These are phyloP conservation scores for Pogona vitticeps DNA, from an alignment of 2,113 vertebrate species.

Conservation along the genomic window DNA sequence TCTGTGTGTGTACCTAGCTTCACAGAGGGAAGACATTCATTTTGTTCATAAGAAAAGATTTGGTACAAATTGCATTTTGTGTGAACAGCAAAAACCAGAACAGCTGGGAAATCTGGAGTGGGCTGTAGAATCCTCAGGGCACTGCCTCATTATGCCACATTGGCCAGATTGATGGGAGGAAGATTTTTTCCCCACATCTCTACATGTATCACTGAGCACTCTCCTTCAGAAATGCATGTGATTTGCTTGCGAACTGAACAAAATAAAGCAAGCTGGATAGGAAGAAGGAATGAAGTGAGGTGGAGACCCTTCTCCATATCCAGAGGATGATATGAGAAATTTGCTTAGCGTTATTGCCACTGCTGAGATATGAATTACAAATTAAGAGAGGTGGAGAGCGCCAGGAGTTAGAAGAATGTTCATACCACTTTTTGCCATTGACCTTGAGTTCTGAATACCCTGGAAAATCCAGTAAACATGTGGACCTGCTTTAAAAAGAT, in stretches of 20 bases:
- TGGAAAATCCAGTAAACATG: constrained; percentile 56
- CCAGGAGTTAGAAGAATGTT: constrained; percentile 44
- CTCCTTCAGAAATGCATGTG: neutral
- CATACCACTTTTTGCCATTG: constrained; percentile 54
- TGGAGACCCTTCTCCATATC: neutral
- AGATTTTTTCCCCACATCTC: no score
- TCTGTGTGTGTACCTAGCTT: no score
- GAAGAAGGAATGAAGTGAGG: neutral
- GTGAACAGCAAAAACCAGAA: no score
- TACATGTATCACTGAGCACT: neutral
- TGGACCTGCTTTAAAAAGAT: constrained; percentile 63
- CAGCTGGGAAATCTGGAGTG: no score
- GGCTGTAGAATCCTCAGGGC: no score
- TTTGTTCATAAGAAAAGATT: no score
- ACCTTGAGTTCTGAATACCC: constrained; percentile 44
- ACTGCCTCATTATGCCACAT: no score
- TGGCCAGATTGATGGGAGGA: no score
- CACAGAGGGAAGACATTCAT: no score
- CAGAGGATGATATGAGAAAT: neutral
- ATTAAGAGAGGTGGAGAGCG: neutral
- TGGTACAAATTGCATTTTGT: no score
- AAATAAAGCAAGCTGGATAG: neutral
- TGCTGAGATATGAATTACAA: constrained; percentile 11
- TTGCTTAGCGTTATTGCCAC: neutral
- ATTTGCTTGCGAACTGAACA: neutral